These are phyloP conservation scores for Cotesia glomerata DNA, from an alignment of 1,140 invertebrate genomes.

Conservation along the genomic window DNA sequence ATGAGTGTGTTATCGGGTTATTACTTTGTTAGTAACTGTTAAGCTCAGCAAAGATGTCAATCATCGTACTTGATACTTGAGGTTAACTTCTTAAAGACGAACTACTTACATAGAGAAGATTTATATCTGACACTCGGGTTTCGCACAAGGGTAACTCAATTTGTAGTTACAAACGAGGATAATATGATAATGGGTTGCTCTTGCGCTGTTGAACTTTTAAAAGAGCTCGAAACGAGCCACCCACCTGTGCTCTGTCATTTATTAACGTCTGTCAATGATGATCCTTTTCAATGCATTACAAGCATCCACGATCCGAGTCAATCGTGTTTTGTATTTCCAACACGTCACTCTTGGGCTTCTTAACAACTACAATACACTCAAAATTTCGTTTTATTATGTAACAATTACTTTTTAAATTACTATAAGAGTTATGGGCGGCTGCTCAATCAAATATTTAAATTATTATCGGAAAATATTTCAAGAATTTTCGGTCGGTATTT, in stretches of 20 bases:
- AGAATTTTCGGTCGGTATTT: no score
- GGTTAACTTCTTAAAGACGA: constrained; percentile 30
- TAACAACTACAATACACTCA: no score
- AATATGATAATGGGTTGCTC: constrained; percentile 58
- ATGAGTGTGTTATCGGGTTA: neutral
- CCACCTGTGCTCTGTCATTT: constrained; percentile 54
- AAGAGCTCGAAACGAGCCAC: constrained; percentile 35
- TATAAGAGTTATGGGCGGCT: no score
- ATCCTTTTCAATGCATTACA: constrained; percentile 37
- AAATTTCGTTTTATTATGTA: no score
- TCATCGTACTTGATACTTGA: neutral
- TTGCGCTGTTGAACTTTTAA: no score
- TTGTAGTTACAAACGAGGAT: constrained; percentile 63
- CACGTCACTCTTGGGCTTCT: no score
- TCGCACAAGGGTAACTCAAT: constrained; percentile 59
- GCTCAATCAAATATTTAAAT: no score
- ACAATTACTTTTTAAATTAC: no score
- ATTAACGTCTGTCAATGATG: constrained; percentile 56
- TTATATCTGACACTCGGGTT: constrained; percentile 37
- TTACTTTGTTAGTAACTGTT: neutral
- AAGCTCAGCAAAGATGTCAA: neutral
- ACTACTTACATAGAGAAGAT: constrained; percentile 25
- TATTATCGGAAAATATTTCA: no score
- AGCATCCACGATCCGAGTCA: neutral
- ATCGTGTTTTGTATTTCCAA: neutral